Evolutionary conservation across 2,113 vertebrate genomes (phyloP), one percentile per base, ranked within the genome.

Genomic region (Ginglymostoma cirratum): DNA sequence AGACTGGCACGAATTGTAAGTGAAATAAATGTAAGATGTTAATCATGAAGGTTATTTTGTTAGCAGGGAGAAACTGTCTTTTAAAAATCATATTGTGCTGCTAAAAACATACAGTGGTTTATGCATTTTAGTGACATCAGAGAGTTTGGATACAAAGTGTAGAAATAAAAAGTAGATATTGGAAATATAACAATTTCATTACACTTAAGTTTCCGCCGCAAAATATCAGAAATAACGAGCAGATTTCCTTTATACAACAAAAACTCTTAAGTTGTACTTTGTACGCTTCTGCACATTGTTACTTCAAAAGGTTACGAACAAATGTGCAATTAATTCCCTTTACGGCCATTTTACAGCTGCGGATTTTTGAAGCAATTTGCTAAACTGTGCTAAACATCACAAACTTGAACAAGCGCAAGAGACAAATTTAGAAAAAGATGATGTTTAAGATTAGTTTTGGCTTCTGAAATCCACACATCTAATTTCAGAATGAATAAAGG

Each of bases 121-220:
- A 90, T 90, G 52, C 52, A 2, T n/a, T n/a, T 93, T 21, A 17
- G 89, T 92, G 55, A 66, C n/a, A n/a, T 93, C 61, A 23, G 17
- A 66, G 34, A 66, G n/a, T 66, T 66, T 92, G 55, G 89, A 93
- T 93, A 67, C 89, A 65, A 66, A 93, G 89, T 66, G 34, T 65
- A 66, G 87, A 66, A 66, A 23, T 93, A 66, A 93, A 93, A 93
- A 66, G 61, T 93, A 66, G 5, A 83, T 83, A 45, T 42, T 45
- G 38, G 80, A 19, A 38, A 42, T 2, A 34, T 42, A 83, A 83
- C 17, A 1, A 67, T 66, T 66, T 92, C 30, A 17, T 55, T 61
- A 19, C 27, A 65, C 30, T 42, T 5, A 65, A 92, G 34, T 65
- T 92, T 93, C 61, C 61, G 38, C 66, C 8, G 61, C 17, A 66